phyloP scores from a whole-genome alignment of 2,888 invertebrate species.

The Drosophila aldrichi region DNA sequence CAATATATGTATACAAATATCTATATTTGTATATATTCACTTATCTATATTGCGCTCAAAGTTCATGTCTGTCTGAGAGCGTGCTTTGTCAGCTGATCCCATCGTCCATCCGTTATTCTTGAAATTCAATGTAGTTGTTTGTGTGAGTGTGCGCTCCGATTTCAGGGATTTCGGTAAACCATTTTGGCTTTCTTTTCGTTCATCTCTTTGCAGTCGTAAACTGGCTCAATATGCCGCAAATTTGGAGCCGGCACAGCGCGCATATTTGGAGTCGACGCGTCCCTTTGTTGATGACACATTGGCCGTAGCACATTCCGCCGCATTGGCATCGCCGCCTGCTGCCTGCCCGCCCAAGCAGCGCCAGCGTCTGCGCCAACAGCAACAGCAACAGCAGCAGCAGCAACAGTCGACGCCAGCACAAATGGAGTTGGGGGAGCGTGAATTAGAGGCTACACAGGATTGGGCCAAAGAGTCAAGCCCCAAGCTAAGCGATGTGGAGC shows the following conservation, averaged over 20 bases:
- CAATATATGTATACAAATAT: not conserved
- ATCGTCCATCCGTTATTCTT: no score
- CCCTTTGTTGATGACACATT: constrained; percentile 67
- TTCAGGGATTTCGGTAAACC: not conserved
- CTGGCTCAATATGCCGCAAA: constrained; percentile 77
- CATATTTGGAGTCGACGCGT: constrained; percentile 72
- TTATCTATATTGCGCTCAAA: not conserved
- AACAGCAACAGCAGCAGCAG: constrained; percentile 49
- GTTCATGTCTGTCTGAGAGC: no score
- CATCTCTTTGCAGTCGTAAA: constrained; percentile 63
- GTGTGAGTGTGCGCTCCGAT: not conserved
- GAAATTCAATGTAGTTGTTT: no score
- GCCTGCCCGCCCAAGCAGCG: constrained; percentile 76
- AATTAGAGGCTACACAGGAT: constrained; percentile 39
- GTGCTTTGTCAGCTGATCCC: no score
- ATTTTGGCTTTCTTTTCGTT: not conserved
- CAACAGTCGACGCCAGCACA: constrained; percentile 15
- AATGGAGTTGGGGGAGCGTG: constrained; percentile 27
- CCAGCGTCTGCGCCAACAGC: constrained; percentile 68
- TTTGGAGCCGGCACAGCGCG: constrained; percentile 73
- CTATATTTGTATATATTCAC: not conserved
- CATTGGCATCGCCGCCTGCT: constrained; percentile 66
- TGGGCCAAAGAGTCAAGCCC: constrained; percentile 44
- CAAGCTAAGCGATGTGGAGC: constrained; percentile 26
- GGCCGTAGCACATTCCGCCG: constrained; percentile 65